A percentile compares a stretch with the other conserved stretches of the same genome.
Evolutionary conservation across 2,888 invertebrate genomes (phyloP).

Genomic region (Kryphioiulus occultus): DNA sequence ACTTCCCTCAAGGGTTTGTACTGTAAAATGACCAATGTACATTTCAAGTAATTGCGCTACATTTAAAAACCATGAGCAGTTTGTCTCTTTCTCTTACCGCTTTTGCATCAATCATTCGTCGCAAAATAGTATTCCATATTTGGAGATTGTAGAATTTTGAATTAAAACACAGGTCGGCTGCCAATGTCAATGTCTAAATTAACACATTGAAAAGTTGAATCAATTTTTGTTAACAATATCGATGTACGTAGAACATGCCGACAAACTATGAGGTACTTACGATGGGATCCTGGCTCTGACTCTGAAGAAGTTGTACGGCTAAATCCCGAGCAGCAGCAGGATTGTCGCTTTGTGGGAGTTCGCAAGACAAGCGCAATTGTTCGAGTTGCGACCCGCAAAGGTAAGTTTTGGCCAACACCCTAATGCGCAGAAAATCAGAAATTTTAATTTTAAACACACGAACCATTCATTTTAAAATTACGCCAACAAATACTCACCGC

Average conservation of each 20-base stretch:
- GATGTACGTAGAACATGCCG: no score
- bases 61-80: neutral
- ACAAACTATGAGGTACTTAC: neutral
- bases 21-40: neutral
- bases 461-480: neutral
- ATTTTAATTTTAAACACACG: neutral
- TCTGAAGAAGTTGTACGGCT: constrained; percentile 22
- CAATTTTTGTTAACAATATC: neutral
- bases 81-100: neutral
- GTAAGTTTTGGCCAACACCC: neutral
- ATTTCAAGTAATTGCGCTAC: neutral
- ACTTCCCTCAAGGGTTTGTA: constrained; percentile 19
- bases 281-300: neutral
- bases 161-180: constrained; percentile 9
- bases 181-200: constrained; percentile 14
- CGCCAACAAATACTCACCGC: neutral
- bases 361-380: neutral
- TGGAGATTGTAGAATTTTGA: neutral
- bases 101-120: constrained; percentile 35
- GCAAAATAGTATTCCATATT: constrained; percentile 28
- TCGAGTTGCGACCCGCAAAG: constrained; percentile 2
- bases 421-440: neutral
- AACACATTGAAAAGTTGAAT: neutral
- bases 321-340: neutral
- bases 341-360: neutral